Evolutionary conservation across 1,140 invertebrate genomes (phyloP).

Genomic region (Lethrus apterus): DNA sequence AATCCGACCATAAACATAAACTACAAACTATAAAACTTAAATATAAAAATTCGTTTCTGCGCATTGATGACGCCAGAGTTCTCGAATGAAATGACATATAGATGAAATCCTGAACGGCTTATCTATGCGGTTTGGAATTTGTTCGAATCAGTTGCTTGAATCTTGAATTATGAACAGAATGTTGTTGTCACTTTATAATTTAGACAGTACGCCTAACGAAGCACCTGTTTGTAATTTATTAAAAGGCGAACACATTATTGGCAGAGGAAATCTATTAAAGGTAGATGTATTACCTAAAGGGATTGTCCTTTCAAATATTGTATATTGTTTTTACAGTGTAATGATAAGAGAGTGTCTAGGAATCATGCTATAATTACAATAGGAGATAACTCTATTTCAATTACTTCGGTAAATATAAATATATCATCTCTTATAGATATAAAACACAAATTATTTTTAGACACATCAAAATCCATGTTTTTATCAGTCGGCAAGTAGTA

Average conservation of each 20-base stretch:
- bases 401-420: conserved; percentile 22
- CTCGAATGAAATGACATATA: too few relatives aligned
- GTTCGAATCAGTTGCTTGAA: not conserved
- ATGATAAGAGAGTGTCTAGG: conserved; percentile 26
- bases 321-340: conserved; percentile 22
- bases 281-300: conserved; percentile 14
- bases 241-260: conserved; percentile 21
- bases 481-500: conserved; percentile 21
- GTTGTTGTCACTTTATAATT: conserved; percentile 11
- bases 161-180: not conserved
- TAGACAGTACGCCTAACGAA: conserved; percentile 7
- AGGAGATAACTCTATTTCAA: conserved; percentile 13
- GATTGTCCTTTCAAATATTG: conserved; percentile 1
- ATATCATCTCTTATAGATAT: not conserved
- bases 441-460: conserved; percentile 16
- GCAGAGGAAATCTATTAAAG: conserved; percentile 22
- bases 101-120: too few relatives aligned
- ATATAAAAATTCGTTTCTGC: too few relatives aligned
- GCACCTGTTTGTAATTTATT: conserved; percentile 18
- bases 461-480: conserved; percentile 29
- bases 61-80: too few relatives aligned
- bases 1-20: too few relatives aligned
- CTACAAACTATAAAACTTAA: too few relatives aligned
- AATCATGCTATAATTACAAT: conserved; percentile 25
- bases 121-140: too few relatives aligned